Conservation (phyloP, 2,113 vertebrate genomes). For the Myxocyprinus asiaticus region DNA sequence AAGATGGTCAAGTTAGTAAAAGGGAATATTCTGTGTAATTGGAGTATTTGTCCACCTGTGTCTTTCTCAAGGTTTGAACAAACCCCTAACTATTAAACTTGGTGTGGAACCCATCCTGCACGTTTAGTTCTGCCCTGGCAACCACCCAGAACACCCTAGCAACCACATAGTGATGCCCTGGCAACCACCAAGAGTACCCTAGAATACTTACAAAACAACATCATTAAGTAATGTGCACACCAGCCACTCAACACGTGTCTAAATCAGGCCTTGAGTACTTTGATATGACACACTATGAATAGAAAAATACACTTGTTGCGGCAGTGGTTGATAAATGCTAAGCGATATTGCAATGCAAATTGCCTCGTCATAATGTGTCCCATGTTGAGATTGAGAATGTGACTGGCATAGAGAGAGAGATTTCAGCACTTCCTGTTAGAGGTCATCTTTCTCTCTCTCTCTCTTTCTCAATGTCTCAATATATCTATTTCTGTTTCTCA, state of each 20-base stretch:
- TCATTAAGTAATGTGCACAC: neutral
- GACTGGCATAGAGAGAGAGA: conserved; percentile 16
- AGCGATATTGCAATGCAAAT: conserved; percentile 63
- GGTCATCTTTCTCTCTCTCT: conserved; percentile 2
- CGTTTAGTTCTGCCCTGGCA: neutral
- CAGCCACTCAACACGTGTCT: neutral
- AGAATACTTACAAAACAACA: too few relatives aligned
- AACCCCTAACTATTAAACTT: too few relatives aligned
- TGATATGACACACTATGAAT: conserved; percentile 68
- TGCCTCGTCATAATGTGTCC: conserved; percentile 65
- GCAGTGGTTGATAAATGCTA: conserved; percentile 59
- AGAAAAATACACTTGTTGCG: conserved; percentile 71
- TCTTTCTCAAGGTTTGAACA: too few relatives aligned
- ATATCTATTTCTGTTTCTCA: conserved; percentile 38
- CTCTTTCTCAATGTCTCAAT: conserved; percentile 27
- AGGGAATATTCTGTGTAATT: neutral
- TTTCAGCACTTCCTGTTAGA: conserved; percentile 29
- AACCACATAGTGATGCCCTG: too few relatives aligned
- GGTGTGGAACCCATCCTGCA: neutral
- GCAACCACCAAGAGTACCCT: too few relatives aligned
- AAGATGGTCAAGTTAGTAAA: conserved; percentile 35
- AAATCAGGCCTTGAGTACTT: conserved; percentile 50
- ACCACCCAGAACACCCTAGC: too few relatives aligned
- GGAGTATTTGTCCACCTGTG: neutral
- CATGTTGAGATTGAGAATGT: conserved; percentile 60